Percentiles rank a stretch among this genome's conserved stretches.
Evolutionary conservation across 2,888 invertebrate genomes (phyloP).

Genomic region (Thyatira batis): DNA sequence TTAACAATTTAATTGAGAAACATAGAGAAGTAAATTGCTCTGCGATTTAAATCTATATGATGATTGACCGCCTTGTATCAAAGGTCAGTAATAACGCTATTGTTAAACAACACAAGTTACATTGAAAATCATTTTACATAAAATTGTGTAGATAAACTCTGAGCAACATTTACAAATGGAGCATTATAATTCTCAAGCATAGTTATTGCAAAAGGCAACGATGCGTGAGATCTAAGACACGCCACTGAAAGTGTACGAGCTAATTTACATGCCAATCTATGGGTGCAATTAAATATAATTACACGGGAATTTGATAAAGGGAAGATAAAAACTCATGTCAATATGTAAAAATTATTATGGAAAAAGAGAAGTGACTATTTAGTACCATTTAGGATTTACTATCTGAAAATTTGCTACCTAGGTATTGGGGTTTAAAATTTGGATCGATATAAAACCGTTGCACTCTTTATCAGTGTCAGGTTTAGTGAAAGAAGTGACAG

Average conservation of each 20-base stretch:
- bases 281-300: conserved; percentile 4
- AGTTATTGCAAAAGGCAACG: conserved; percentile 21
- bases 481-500: no score
- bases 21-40: not conserved
- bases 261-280: conserved; percentile 30
- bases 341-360: no score
- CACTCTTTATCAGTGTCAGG: no score
- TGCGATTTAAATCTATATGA: not conserved
- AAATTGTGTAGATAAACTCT: not conserved
- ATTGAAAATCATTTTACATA: not conserved
- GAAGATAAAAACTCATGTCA: no score
- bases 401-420: no score
- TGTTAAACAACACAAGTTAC: not conserved
- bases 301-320: not conserved
- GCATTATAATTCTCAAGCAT: not conserved
- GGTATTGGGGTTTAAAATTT: no score
- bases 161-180: not conserved
- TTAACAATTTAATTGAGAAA: not conserved
- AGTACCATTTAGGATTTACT: no score
- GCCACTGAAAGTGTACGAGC: conserved; percentile 22
- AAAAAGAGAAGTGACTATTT: no score
- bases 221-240: conserved; percentile 35
- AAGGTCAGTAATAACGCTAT: not conserved
- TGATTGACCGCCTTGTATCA: not conserved
- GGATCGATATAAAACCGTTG: no score